These are phyloP conservation scores for Ophonus ardosiacus DNA, from an alignment of 2,888 invertebrate species.

Conservation along the genomic window DNA sequence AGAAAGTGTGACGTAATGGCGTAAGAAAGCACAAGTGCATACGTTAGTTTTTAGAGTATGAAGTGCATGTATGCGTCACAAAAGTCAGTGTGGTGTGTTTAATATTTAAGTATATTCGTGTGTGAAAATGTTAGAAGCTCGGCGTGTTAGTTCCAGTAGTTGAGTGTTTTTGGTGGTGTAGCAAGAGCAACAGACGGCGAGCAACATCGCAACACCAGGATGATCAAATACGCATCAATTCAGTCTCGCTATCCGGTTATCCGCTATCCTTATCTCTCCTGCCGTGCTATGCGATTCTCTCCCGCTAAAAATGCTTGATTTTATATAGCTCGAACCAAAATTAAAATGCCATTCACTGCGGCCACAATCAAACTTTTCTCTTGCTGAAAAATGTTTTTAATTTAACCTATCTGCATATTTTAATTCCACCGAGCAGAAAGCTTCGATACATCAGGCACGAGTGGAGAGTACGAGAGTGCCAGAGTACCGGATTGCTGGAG, in stretches of 20 bases:
- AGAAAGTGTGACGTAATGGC: not conserved
- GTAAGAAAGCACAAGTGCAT: slow-evolving; percentile 21
- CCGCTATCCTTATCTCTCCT: slow-evolving; percentile 43
- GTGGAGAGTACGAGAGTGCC: not conserved
- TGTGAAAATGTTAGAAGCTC: slow-evolving; percentile 40
- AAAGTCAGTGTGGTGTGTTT: slow-evolving; percentile 30
- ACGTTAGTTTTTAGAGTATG: slow-evolving; percentile 10
- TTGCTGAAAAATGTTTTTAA: slow-evolving; percentile 62
- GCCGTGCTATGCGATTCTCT: not conserved
- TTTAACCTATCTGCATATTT: slow-evolving; percentile 63
- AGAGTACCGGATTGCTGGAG: not conserved
- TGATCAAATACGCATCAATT: slow-evolving; percentile 63
- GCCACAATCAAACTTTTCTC: slow-evolving; percentile 63
- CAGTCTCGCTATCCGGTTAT: slow-evolving; percentile 19
- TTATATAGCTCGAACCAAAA: slow-evolving; percentile 56
- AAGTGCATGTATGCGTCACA: slow-evolving; percentile 16
- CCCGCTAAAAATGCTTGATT: slow-evolving; percentile 58
- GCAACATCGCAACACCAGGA: not conserved
- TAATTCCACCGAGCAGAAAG: slow-evolving; percentile 49
- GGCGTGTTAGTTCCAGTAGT: slow-evolving; percentile 27
- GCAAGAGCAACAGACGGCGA: not conserved
- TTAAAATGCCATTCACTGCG: slow-evolving; percentile 61
- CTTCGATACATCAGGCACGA: slow-evolving; percentile 24
- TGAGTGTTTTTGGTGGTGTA: slow-evolving; percentile 39
- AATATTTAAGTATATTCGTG: slow-evolving; percentile 47